These are phyloP conservation scores for Heliconius himera DNA, from an alignment of 1,140 invertebrate species.

Conservation along the genomic window DNA sequence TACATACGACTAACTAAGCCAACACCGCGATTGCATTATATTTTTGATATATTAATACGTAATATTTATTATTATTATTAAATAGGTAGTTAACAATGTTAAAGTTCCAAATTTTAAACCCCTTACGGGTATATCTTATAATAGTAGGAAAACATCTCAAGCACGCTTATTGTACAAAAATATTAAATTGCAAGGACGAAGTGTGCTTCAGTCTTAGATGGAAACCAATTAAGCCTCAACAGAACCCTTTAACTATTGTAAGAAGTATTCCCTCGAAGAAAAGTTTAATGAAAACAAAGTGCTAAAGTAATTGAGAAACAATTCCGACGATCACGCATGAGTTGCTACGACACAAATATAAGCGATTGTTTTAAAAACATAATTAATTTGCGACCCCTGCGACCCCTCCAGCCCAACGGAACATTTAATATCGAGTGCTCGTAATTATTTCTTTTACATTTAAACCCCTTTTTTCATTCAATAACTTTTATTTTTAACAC, in stretches of 20 bases:
- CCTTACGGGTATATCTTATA: not conserved
- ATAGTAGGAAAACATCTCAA: not conserved
- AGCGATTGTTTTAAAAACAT: conserved; percentile 81
- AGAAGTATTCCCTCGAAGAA: conserved; percentile 63
- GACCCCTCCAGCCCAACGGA: conserved; percentile 75
- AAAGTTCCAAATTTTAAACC: not conserved
- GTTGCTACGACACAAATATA: conserved; percentile 76
- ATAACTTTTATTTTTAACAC: conserved; percentile 68
- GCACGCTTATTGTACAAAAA: not conserved
- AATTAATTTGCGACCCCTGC: conserved; percentile 81
- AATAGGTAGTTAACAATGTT: not conserved
- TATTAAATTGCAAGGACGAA: conserved; percentile 24
- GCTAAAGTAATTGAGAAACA: conserved; percentile 78
- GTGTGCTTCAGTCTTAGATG: conserved; percentile 32
- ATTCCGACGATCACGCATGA: conserved; percentile 79
- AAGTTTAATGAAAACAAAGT: conserved; percentile 79
- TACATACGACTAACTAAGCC: not conserved
- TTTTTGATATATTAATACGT: too few relatives aligned
- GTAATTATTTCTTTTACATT: conserved; percentile 79
- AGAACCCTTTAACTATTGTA: conserved; percentile 49
- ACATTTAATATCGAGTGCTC: conserved; percentile 81
- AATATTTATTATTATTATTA: not conserved
- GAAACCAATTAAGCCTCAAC: conserved; percentile 32
- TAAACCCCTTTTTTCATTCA: conserved; percentile 73
- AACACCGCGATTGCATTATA: not conserved